Percentiles rank a stretch among this genome's conserved stretches.
phyloP scores from a whole-genome alignment of 2,888 invertebrate genomes.

The Eupithecia subumbrata region DNA sequence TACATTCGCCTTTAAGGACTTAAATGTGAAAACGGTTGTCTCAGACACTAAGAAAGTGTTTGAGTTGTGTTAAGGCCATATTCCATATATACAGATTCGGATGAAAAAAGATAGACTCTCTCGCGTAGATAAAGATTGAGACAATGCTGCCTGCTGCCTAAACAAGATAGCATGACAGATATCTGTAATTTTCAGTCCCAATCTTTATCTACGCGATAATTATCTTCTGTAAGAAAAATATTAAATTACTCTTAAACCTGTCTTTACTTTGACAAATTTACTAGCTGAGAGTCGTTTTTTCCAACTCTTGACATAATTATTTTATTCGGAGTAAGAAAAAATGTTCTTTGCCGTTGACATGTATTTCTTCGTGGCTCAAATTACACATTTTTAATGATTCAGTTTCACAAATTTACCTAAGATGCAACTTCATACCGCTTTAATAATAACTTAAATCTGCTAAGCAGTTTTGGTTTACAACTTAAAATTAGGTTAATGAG shows the following conservation, averaged over 20 bases:
- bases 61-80: background rate
- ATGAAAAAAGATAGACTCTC: background rate
- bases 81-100: background rate
- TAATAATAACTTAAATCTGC: conserved; percentile 10
- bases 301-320: too few relatives aligned
- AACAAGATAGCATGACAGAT: too few relatives aligned
- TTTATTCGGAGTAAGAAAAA: too few relatives aligned
- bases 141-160: too few relatives aligned
- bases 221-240: background rate
- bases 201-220: background rate
- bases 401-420: background rate
- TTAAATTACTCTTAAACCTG: background rate
- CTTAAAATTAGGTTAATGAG: conserved; percentile 26
- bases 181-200: background rate
- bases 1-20: background rate
- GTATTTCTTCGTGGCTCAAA: too few relatives aligned
- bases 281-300: background rate
- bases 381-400: background rate
- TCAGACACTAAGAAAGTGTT: background rate
- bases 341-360: too few relatives aligned
- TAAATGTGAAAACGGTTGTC: background rate
- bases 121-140: too few relatives aligned
- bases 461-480: conserved; percentile 23
- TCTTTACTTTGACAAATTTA: background rate
- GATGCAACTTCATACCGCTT: conserved; percentile 14